Percentiles rank a stretch among this genome's conserved stretches.
Conservation (phyloP, 2,888 invertebrate species). For the Clostera curtula region DNA sequence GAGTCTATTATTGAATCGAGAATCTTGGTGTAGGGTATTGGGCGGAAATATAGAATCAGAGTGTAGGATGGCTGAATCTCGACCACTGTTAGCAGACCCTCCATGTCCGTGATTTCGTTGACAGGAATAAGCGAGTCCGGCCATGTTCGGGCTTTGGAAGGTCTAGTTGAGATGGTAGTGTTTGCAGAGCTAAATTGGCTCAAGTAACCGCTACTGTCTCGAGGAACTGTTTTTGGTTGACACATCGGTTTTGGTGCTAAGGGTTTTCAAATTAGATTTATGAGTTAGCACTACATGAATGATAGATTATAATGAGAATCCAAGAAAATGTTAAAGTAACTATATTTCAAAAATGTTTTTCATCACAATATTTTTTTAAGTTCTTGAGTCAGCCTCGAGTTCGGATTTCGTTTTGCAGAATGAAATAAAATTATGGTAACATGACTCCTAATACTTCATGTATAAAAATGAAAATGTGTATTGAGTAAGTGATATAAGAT, state of each 20-base stretch:
- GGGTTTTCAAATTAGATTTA: no score
- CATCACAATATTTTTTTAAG: no score
- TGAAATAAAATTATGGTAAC: no score
- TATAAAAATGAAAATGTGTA: no score
- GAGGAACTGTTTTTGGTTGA: slow-evolving; percentile 43
- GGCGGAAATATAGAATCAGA: slow-evolving; percentile 68
- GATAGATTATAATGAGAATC: no score
- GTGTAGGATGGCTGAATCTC: slow-evolving; percentile 46
- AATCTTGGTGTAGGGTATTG: slow-evolving; percentile 45
- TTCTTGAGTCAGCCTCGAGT: no score
- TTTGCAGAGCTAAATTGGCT: slow-evolving; percentile 59
- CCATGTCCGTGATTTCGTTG: slow-evolving; percentile 27
- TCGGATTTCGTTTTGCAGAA: no score
- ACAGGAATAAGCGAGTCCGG: slow-evolving; percentile 13
- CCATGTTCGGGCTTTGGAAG: slow-evolving; percentile 32
- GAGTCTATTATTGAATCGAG: slow-evolving; percentile 30
- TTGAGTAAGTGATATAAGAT: no score
- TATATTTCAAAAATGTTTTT: no score
- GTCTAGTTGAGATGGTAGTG: slow-evolving; percentile 41
- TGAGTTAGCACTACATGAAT: no score
- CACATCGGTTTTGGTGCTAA: slow-evolving; percentile 34
- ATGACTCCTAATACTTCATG: no score
- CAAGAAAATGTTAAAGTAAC: no score
- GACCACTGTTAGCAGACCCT: slow-evolving; percentile 43
- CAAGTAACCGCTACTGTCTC: slow-evolving; percentile 61